Base-by-base conservation (phyloP, 1,140 invertebrate species). In the Mercenaria mercenaria region DNA sequence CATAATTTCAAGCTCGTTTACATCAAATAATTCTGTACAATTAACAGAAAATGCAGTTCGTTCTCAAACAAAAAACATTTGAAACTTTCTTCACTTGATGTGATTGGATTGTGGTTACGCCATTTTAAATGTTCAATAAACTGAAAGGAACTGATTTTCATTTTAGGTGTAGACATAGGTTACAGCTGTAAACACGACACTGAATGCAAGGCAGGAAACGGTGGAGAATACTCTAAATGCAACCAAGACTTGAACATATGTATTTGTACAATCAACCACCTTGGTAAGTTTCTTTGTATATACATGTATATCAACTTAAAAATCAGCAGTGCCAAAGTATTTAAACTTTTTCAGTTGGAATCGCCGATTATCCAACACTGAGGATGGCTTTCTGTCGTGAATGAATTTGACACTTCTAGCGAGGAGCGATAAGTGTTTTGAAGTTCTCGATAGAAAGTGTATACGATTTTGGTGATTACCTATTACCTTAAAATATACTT, bases 141-240 rank as follows among this genome's bases (percentile, higher is more conserved):
- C n/a, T n/a, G n/a, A n/a, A n/a, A n/a, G n/a, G n/a, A n/a, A n/a
- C n/a, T n/a, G n/a, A n/a, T n/a, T n/a, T n/a, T n/a, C n/a, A n/a
- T n/a, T n/a, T n/a, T n/a, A 72, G 67, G 67, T 72, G 23, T 72
- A 20, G 67, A 72, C 39, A 72, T 72, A 72, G 67, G 67, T 23
- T 72, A 32, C 32, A 2, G 29, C 18, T 72, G 67, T 39, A 72
- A 1, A 39, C 11, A 18, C 20, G 67, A 72, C 18, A 4, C 67
- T 18, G 67, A 72, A 72, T 72, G 67, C n/a, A 72, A 0, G 15
- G 34, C 67, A n/a, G 67, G 67, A 4, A 72, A 72, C 20, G 67
- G 67, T 39, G 67, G 67, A 39, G 67, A 37, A 72, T 72, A 72
- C 37, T 72, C 67, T 1, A 72, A 39, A 72, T 72, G 67, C 67